Evolutionary conservation across 1,140 invertebrate genomes (phyloP).

Genomic region (Wiebesia pumilae): DNA sequence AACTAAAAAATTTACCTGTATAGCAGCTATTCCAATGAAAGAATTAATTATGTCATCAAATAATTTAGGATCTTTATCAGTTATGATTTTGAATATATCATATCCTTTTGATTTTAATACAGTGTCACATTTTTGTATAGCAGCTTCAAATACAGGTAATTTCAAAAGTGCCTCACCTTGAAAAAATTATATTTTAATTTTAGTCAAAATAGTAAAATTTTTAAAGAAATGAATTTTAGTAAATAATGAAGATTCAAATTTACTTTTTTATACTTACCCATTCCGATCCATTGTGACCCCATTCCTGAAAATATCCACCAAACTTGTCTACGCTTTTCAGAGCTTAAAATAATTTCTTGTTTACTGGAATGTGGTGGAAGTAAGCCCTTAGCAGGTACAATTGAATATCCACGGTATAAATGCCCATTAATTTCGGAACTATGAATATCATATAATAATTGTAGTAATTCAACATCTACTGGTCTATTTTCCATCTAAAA

Average conservation of each 20-base stretch:
- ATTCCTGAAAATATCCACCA: conserved; percentile 84
- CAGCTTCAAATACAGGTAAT: conserved; percentile 80
- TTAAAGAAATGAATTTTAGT: too few species aligned
- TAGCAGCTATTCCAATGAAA: conserved; percentile 85
- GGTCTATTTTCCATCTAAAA: conserved; percentile 52
- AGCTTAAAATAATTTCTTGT: conserved; percentile 14
- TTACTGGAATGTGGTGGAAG: neutral
- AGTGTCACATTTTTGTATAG: conserved; percentile 78
- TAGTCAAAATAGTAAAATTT: too few species aligned
- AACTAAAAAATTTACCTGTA: conserved; percentile 86
- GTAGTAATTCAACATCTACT: conserved; percentile 70
- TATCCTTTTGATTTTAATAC: conserved; percentile 77
- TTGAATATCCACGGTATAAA: conserved; percentile 73
- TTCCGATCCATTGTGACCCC: conserved; percentile 83
- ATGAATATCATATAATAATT: conserved; percentile 73
- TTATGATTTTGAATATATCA: conserved; percentile 79
- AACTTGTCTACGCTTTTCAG: conserved; percentile 30
- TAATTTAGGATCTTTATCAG: conserved; percentile 76
- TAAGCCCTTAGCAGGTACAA: conserved; percentile 49
- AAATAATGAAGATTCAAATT: too few species aligned
- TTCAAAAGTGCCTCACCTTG: conserved; percentile 80
- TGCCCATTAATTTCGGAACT: conserved; percentile 67
- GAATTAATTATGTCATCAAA: conserved; percentile 80
- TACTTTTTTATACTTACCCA: conserved; percentile 76
- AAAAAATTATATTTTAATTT: conserved; percentile 59